Base-by-base conservation (phyloP, 2,888 invertebrate species). In the Dione vanillae region DNA sequence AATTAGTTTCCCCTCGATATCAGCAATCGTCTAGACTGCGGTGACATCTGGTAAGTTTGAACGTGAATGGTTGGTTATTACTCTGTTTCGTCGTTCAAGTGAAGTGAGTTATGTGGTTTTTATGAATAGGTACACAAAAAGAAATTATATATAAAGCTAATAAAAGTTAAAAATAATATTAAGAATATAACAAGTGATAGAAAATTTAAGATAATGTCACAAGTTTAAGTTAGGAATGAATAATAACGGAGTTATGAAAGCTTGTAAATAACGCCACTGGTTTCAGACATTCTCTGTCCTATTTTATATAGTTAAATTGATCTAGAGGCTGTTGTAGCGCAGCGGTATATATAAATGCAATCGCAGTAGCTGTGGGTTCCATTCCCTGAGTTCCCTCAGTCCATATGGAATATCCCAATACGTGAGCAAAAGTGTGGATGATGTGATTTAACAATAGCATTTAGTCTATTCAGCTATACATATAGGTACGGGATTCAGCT, bases 11-110 rank as follows among this genome's bases (percentile, higher is more conserved):
- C 45, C 58, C 65, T 71, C 72, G 67, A 72, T 75, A 76, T 75
- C 73, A 74, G 72, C 73, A 58, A 74, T 76, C 77, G 77, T 78
- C 79, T 80, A 80, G 78, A 78, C 78, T 71, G 76, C 62, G 75
- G 72, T 70, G 75, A 72, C 80, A 79, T 72, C 76, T 78, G 78
- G 70, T 37, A 20, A 62, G 19, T 43, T 54, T 8, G 65, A 64
- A 65, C 56, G 41, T 11, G 62, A 40, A 27, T 2, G 41, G 59
- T 54, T 16, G 35, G 16, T 41, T 35, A 56, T 56, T 16, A 8
- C 49, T 16, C 37, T 45, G 47, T 49, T 58, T 41, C 65, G 49
- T 64, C 35, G 6, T 43, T 61, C 45, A 27, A 45, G 27, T n/a
- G 20, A n/a, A n/a, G 45, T 61, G 45, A 45, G 43, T 43, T 43